Base-by-base conservation (phyloP, 2,888 invertebrate genomes). In the Lacanobia oleracea region DNA sequence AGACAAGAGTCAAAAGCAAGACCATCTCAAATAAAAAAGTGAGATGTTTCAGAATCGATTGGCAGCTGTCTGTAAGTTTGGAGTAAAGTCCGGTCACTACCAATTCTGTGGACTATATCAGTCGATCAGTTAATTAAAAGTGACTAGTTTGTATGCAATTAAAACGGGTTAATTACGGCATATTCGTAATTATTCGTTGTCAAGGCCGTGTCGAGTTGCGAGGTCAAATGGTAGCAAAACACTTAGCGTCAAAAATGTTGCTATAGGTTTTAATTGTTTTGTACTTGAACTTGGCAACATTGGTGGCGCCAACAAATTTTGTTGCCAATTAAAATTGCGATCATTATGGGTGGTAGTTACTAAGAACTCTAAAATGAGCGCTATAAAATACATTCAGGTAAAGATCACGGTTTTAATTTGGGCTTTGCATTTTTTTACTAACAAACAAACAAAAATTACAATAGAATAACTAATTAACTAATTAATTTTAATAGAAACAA, bases 211-310 rank as follows among this genome's bases (percentile, higher is more conserved):
- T 37, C 33, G 9, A 65, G n/a, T 33, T 56, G 53, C 21, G 54
- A 57, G 68, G 77, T 81, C 66, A 66, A 37, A 56, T 53, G 23
- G 18, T 43, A 27, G 56, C 48, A 53, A 51, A 76, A 79, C n/a
- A 57, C 0, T 77, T 27, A 33, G 14, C 60, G 27, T 27, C 37
- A 45, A 77, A 80, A 81, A 62, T 54, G 9, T n/a, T 57, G 14
- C 18, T 27, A n/a, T 43, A 65, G 2, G 21, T 54, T 67, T 67
- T 27, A 78, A 81, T 81, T 67, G 65, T 51, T 74, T 27, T 59
- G 74, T 43, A 53, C 74, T 81, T 78, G 74, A 80, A 67, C 54
- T 66, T 64, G 37, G 33, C 63, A 54, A 59, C 40, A 53, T 33
- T 53, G 43, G 7, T 45, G 50, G 65, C 53, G 76, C 54, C 67